phyloP scores from a whole-genome alignment of 2,113 vertebrate genomes.

The Nibea coibor region DNA sequence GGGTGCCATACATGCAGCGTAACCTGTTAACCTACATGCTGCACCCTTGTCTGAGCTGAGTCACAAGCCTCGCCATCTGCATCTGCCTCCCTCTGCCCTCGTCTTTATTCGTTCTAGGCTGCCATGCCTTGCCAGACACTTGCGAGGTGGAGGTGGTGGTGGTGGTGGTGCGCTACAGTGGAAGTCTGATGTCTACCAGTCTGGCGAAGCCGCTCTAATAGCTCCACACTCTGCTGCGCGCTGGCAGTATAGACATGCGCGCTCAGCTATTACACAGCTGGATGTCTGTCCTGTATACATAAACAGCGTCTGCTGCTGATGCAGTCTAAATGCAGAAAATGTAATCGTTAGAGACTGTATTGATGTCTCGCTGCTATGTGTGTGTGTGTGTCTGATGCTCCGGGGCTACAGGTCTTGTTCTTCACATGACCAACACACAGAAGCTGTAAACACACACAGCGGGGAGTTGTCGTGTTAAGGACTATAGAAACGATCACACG shows the following conservation, averaged over 20 bases:
- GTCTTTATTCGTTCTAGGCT: neutral
- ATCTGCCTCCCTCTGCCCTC: conserved; percentile 10
- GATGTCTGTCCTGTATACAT: conserved; percentile 35
- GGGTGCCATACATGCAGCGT: neutral
- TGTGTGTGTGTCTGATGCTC: conserved; percentile 12
- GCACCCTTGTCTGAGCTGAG: conserved; percentile 45
- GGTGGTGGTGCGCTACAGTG: conserved; percentile 8
- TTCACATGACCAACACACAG: conserved; percentile 44
- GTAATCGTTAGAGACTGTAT: conserved; percentile 31
- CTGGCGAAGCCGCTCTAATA: conserved; percentile 35
- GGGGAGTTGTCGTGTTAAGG: neutral
- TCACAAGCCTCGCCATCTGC: conserved; percentile 30
- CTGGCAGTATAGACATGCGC: conserved; percentile 37
- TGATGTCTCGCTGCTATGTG: conserved; percentile 25
- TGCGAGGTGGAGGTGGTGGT: neutral
- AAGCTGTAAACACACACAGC: conserved; percentile 44
- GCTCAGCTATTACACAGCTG: conserved; percentile 54
- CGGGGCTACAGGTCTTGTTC: conserved; percentile 52
- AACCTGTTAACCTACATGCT: conserved; percentile 50
- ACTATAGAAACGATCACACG: neutral
- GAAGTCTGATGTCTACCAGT: conserved; percentile 46
- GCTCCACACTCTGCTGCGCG: conserved; percentile 19
- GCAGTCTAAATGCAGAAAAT: conserved; percentile 25
- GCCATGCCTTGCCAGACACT: conserved; percentile 4
- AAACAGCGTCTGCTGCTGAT: conserved; percentile 49